Evolutionary conservation across 2,797 vertebrate genomes (phyloP).

Genomic region (Podargus strigoides): DNA sequence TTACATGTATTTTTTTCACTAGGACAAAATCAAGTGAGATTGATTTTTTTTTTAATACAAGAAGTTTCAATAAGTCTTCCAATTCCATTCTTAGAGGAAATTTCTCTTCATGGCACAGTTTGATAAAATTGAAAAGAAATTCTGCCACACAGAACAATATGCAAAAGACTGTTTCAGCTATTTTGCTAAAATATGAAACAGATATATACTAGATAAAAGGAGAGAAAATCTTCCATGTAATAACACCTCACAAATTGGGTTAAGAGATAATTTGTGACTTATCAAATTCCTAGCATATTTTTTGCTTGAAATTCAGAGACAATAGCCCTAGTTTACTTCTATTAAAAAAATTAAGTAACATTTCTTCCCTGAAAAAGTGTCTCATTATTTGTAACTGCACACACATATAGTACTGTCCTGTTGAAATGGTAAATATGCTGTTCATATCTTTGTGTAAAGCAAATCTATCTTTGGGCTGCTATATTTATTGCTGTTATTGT

Average conservation of each 20-base stretch:
- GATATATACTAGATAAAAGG: neutral
- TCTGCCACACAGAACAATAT: neutral
- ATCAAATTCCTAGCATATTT: neutral
- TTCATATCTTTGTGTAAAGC: neutral
- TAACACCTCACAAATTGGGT: neutral
- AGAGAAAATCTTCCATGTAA: neutral
- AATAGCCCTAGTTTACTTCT: neutral
- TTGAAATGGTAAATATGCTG: neutral
- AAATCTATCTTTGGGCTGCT: neutral
- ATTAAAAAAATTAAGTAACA: neutral
- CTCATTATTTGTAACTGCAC: neutral
- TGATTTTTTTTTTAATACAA: neutral
- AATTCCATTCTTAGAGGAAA: neutral
- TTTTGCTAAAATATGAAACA: neutral
- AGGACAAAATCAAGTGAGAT: neutral
- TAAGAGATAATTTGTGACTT: neutral
- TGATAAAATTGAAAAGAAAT: neutral
- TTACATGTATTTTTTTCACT: neutral
- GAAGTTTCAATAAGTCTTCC: neutral
- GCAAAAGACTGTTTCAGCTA: neutral
- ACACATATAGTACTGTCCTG: neutral
- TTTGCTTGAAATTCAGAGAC: neutral
- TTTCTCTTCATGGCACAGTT: neutral
- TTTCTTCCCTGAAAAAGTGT: neutral
- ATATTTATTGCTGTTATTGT: neutral